Evolutionary conservation across 2,797 vertebrate species (phyloP), one percentile per base, ranked within the genome.

Genomic region (Aulostomus chinensis): DNA sequence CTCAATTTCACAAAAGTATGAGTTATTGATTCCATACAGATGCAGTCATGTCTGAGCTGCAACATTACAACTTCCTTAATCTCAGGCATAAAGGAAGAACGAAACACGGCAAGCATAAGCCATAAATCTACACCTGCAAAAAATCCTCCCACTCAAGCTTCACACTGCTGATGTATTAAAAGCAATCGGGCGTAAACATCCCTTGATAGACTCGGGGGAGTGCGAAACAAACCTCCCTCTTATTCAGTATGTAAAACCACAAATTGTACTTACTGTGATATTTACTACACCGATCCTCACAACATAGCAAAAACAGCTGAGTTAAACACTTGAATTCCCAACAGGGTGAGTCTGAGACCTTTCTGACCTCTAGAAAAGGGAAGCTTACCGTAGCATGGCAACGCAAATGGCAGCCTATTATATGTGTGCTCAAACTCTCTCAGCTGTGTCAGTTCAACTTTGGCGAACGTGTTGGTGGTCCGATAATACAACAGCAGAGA

Each of bases 21-120:
- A 88, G 83, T 68, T 90, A 89, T 89, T 84, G 86, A 90, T 90
- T 86, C 51, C 46, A 72, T 48, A 76, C 54, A 72, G 77, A 85
- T 51, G 68, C 81, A 66, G 58, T 78, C 62, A 74, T 83, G 69
- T 87, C 81, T 78, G 62, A 80, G 82, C 78, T 57, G 77, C 71
- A 78, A 79, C 81, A 84, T 83, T 80, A 86, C 61, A 56, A 71
- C 59, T 65, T 61, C 73, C 71, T 76, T 86, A 85, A 88, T 87
- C 84, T 83, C 36, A 55, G 55, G 48, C 47, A 63, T 52, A 55
- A 42, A 71, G 67, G 76, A 76, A 76, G 54, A 54, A 49, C 72
- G 57, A 65, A 73, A 75, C 39, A 47, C 63, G 57, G 29, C 3
- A 12, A 67, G 47, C 42, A n/a, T 49, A 37, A 58, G 53, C 54